phyloP scores from a whole-genome alignment of 1,140 invertebrate species.

The Parapsyche elsis region DNA sequence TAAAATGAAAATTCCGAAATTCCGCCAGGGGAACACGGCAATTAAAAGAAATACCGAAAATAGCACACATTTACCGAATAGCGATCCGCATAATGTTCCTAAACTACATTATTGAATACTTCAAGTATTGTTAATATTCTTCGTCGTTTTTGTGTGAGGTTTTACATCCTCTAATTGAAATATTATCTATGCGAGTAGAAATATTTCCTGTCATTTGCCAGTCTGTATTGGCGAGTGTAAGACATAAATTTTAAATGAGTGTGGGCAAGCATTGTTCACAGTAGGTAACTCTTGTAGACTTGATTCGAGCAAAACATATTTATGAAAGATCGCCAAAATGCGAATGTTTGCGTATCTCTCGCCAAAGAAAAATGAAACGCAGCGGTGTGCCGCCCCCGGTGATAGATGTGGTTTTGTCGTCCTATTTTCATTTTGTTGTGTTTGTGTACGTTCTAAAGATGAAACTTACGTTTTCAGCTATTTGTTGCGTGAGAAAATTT shows the following conservation, averaged over 20 bases:
- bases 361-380: conserved; percentile 6
- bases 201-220: too few species aligned
- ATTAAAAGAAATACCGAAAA: too few species aligned
- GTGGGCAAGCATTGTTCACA: not conserved
- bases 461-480: not conserved
- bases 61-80: too few species aligned
- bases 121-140: too few species aligned
- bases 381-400: not conserved
- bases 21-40: too few species aligned
- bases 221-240: not conserved
- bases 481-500: not conserved
- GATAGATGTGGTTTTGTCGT: conserved; percentile 17
- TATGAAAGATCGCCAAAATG: conserved; percentile 24
- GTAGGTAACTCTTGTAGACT: not conserved
- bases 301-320: not conserved
- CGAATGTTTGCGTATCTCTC: not conserved
- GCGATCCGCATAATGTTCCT: too few species aligned
- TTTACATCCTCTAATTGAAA: too few species aligned
- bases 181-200: too few species aligned
- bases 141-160: too few species aligned
- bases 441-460: too few species aligned
- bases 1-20: too few species aligned
- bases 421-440: not conserved
- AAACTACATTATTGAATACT: too few species aligned
- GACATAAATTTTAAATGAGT: conserved; percentile 1